Evolutionary conservation across 2,888 invertebrate species (phyloP).

Genomic region (Mechanitis mazaeus): DNA sequence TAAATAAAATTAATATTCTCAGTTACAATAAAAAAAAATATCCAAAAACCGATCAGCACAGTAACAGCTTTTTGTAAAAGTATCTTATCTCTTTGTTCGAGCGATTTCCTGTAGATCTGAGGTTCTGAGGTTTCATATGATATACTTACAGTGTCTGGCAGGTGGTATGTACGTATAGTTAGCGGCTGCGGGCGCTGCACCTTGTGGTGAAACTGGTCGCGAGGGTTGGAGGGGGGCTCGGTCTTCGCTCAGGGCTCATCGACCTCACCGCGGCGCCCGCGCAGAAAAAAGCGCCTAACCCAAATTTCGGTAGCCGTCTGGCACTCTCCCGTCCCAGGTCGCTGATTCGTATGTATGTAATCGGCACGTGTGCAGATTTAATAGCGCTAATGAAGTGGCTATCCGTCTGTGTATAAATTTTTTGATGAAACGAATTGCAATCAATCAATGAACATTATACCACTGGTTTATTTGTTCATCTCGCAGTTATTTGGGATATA

Average conservation of each 20-base stretch:
- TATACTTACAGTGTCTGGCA: conserved; percentile 69
- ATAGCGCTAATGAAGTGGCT: conserved; percentile 37
- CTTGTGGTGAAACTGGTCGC: conserved; percentile 70
- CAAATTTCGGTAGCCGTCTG: conserved; percentile 72
- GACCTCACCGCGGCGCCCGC: conserved; percentile 63
- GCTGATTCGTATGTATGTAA: conserved; percentile 49
- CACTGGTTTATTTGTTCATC: too few species aligned
- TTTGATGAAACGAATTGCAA: conserved; percentile 27
- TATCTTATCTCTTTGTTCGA: conserved; percentile 2
- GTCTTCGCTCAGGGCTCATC: conserved; percentile 52
- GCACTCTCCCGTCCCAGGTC: conserved; percentile 50
- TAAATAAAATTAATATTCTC: too few species aligned
- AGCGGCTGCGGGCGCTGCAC: conserved; percentile 66
- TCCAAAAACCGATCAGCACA: too few species aligned
- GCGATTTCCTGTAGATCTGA: conserved; percentile 31
- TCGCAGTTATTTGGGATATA: too few species aligned
- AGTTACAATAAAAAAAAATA: too few species aligned
- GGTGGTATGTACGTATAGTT: conserved; percentile 73
- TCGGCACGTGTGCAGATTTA: conserved; percentile 48
- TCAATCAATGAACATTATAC: conserved; percentile 21
- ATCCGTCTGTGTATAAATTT: conserved; percentile 30
- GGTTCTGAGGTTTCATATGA: conserved; percentile 39
- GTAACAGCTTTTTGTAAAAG: background rate
- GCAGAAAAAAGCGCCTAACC: conserved; percentile 68
- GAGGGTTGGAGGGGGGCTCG: conserved; percentile 41